These are phyloP conservation scores for Drosophila sproati DNA, from an alignment of 1,140 invertebrate genomes.

Conservation along the genomic window DNA sequence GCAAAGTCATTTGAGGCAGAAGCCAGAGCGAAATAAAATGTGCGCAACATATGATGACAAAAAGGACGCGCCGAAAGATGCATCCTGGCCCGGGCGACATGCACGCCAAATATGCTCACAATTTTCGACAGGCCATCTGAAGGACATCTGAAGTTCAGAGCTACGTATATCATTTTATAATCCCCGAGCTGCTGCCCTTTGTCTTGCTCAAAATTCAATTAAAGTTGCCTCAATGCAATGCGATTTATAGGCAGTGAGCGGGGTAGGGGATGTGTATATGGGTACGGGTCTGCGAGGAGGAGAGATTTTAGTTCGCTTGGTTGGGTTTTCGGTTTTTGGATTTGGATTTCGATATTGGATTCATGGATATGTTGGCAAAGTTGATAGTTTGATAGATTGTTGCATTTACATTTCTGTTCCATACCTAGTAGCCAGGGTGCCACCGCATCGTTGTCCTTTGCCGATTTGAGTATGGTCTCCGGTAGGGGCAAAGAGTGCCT, in stretches of 20 bases:
- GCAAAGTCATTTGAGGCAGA: constrained; percentile 75
- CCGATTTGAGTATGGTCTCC: constrained; percentile 98
- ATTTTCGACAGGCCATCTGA: constrained; percentile 48
- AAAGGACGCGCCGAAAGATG: constrained; percentile 31
- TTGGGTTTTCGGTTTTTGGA: not conserved
- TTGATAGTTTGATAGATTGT: constrained; percentile 78
- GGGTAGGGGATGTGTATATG: too few species aligned
- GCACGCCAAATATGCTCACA: constrained; percentile 82
- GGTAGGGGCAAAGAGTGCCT: constrained; percentile 98
- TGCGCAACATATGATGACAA: constrained; percentile 78
- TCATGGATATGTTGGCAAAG: constrained; percentile 7
- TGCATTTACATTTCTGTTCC: constrained; percentile 85
- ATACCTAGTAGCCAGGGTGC: constrained; percentile 99
- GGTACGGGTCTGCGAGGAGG: not conserved
- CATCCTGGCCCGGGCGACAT: constrained; percentile 41
- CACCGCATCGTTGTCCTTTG: constrained; percentile 97
- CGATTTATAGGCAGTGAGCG: constrained; percentile 8
- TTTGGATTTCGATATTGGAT: not conserved
- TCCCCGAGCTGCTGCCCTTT: constrained; percentile 65
- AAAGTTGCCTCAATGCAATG: constrained; percentile 41
- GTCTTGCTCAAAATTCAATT: constrained; percentile 73
- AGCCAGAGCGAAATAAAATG: constrained; percentile 51
- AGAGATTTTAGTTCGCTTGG: constrained; percentile 7
- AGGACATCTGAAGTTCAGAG: constrained; percentile 2
- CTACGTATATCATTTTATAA: constrained; percentile 67